Base-by-base conservation (phyloP, 2,888 invertebrate species). In the Chesias legatella region DNA sequence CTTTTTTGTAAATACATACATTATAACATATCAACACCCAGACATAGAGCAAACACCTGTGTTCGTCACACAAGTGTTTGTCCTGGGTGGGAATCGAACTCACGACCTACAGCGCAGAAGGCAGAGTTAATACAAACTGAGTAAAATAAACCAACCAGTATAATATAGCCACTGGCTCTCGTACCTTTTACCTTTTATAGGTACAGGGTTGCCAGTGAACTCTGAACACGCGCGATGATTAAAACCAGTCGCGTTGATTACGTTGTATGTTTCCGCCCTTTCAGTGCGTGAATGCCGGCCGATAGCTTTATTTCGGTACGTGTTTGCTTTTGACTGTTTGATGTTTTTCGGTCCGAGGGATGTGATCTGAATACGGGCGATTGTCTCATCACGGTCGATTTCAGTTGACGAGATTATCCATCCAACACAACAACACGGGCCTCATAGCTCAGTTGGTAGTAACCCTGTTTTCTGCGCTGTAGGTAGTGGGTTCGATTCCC, bases 201-300 rank as follows among this genome's bases (percentile, higher is more conserved):
- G 29, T 29, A 34, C 51, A 48, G 43, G 54, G 55, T 49, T 45
- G 58, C 59, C 55, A 63, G 60, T 61, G 57, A 56, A 61, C 63
- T 60, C 62, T 61, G 57, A 56, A 61, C 63, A 61, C 53, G 67
- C 62, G 48, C 71, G 67, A 73, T 80, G 73, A 81, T 79, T 79
- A 80, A 80, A 79, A 79, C 71, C 63, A 64, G 67, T 66, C 61
- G 61, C 64, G 71, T 79, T 79, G 78, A 81, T 82, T 80, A 77
- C 73, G 63, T 61, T 65, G 63, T 76, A 63, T 77, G 78, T 79
- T 76, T 65, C 53, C 55, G 60, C 63, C 67, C 63, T 66, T 68
- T 72, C 62, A 71, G 39, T 50, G 53, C 54, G 56, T 63, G 63
- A 66, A 67, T 65, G 51, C 52, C 58, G 57, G 49, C 63, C 67